phyloP scores from a whole-genome alignment of 2,797 vertebrate genomes.

The Cheirogaleus major region DNA sequence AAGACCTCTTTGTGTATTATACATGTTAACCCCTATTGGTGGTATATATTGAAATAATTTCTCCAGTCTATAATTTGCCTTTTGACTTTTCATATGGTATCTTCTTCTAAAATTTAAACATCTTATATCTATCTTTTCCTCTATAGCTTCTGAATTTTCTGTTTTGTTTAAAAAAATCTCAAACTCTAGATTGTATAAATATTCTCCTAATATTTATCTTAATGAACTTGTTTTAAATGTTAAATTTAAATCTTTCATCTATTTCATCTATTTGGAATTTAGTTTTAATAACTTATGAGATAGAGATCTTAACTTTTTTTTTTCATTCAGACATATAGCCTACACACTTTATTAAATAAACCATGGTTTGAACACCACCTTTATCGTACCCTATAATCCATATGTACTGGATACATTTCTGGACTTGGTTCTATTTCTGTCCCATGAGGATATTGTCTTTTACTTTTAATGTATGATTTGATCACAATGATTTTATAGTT shows the following conservation, averaged over 20 bases:
- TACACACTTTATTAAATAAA: slow-evolving; percentile 8
- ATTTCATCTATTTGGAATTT: slow-evolving; percentile 38
- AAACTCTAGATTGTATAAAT: background rate
- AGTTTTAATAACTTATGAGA: slow-evolving; percentile 14
- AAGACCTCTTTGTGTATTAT: background rate
- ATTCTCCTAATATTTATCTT: slow-evolving; percentile 9
- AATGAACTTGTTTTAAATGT: slow-evolving; percentile 1
- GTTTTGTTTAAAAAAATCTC: slow-evolving; percentile 53
- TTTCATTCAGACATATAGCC: background rate
- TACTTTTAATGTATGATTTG: background rate
- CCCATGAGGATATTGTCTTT: background rate
- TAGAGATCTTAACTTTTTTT: background rate
- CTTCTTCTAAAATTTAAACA: slow-evolving; percentile 45
- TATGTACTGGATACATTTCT: background rate
- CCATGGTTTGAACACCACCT: background rate
- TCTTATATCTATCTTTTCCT: slow-evolving; percentile 25
- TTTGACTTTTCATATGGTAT: background rate
- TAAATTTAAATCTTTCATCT: slow-evolving; percentile 27
- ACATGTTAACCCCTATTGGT: background rate
- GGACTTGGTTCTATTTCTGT: background rate
- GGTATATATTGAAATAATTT: background rate
- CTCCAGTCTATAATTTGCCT: background rate
- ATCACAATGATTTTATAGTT: background rate
- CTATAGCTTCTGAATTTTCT: slow-evolving; percentile 33
- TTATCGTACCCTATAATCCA: background rate